A percentile compares a stretch with the other conserved stretches of the same genome.
These are phyloP conservation scores for Cryptocheilus praepositus DNA, from an alignment of 2,888 invertebrate species.

Conservation along the genomic window DNA sequence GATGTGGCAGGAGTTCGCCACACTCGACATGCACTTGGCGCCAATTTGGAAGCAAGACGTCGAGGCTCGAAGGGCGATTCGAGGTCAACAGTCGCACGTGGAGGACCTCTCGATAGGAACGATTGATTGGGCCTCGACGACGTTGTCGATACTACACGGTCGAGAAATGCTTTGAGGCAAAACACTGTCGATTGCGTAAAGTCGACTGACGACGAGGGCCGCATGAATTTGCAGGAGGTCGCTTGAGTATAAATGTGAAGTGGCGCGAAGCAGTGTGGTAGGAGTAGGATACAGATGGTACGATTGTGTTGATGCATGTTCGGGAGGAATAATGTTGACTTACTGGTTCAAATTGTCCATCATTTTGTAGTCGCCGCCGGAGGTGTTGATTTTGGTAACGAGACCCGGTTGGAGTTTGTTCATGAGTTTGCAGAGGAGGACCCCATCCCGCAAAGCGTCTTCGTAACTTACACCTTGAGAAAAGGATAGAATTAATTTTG, in stretches of 20 bases:
- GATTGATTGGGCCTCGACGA: conserved; percentile 35
- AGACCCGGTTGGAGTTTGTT: conserved; percentile 91
- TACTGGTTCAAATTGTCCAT: conserved; percentile 97
- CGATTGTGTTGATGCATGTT: too few species aligned
- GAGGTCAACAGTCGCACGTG: conserved; percentile 45
- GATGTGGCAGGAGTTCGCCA: conserved; percentile 37
- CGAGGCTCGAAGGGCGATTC: conserved; percentile 17
- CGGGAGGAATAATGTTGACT: conserved; percentile 70
- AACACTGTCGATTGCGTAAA: conserved; percentile 73
- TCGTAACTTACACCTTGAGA: conserved; percentile 81
- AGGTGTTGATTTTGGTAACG: conserved; percentile 88
- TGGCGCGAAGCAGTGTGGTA: too few species aligned
- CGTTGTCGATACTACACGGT: conserved; percentile 43
- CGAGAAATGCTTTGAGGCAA: conserved; percentile 54
- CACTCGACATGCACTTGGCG: neutral
- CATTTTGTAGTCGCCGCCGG: conserved; percentile 94
- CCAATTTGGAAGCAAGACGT: neutral
- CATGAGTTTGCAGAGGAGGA: conserved; percentile 92
- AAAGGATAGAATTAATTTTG: too few species aligned
- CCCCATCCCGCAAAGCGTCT: conserved; percentile 87
- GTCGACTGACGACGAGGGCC: conserved; percentile 64
- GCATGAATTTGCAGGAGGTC: conserved; percentile 44
- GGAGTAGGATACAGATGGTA: too few species aligned
- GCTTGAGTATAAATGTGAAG: too few species aligned
- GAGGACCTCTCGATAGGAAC: conserved; percentile 35